Conservation (phyloP, 2,888 invertebrate genomes). For the Marronus borbonicus region DNA sequence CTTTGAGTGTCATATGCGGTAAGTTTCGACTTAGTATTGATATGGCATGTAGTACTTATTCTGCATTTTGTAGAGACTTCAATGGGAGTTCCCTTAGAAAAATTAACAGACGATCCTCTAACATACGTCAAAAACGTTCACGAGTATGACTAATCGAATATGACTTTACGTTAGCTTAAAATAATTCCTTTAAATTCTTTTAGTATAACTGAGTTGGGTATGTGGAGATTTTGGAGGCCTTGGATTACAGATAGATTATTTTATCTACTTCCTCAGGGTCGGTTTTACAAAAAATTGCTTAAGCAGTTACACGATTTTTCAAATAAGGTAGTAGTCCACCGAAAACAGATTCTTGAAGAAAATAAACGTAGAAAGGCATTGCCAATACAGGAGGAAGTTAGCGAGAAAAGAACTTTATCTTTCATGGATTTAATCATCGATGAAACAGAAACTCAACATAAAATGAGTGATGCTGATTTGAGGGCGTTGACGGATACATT, state of each 20-base stretch:
- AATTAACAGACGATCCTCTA: constrained; percentile 16
- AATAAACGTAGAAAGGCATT: not conserved
- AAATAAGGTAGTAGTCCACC: constrained; percentile 22
- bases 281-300: constrained; percentile 25
- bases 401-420: constrained; percentile 1
- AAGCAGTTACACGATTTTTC: constrained; percentile 41
- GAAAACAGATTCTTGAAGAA: constrained; percentile 12
- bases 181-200: not conserved
- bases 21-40: constrained; percentile 48
- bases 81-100: constrained; percentile 42
- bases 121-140: constrained; percentile 20
- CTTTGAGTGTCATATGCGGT: constrained; percentile 65
- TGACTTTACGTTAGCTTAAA: not conserved
- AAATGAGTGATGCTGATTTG: constrained; percentile 30
- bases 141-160: constrained; percentile 21
- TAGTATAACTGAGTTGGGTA: constrained; percentile 24
- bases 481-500: constrained; percentile 52
- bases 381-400: not conserved
- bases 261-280: constrained; percentile 24
- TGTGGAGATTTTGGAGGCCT: constrained; percentile 31
- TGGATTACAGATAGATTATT: constrained; percentile 28
- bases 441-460: constrained; percentile 18
- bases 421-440: constrained; percentile 43
- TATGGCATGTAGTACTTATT: too few species aligned
- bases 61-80: constrained; percentile 52